phyloP scores from a whole-genome alignment of 2,888 invertebrate species.

The Odontocerum albicorne region DNA sequence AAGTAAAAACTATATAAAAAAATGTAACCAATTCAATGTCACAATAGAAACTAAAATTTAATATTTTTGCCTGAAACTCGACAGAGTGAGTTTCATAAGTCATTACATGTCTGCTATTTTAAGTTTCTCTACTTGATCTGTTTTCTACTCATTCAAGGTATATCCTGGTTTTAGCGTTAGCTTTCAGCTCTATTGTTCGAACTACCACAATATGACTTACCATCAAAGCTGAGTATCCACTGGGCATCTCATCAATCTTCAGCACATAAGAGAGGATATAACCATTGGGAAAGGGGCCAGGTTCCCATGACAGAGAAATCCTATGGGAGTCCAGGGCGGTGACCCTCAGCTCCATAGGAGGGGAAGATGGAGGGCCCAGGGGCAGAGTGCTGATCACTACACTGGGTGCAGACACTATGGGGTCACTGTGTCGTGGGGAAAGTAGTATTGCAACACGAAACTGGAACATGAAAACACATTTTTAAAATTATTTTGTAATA shows the following conservation, averaged over 20 bases:
- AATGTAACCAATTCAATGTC: too few species aligned
- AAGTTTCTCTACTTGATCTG: too few species aligned
- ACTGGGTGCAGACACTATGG: slow-evolving; percentile 73
- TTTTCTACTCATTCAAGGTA: too few species aligned
- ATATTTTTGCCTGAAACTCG: too few species aligned
- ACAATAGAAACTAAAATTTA: too few species aligned
- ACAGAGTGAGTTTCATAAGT: too few species aligned
- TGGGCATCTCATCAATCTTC: slow-evolving; percentile 62
- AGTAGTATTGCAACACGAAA: slow-evolving; percentile 85
- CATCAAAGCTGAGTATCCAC: slow-evolving; percentile 65
- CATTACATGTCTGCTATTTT: too few species aligned
- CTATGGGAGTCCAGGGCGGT: slow-evolving; percentile 80
- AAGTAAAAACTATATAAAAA: too few species aligned
- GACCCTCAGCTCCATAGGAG: slow-evolving; percentile 73
- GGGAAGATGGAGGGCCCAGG: slow-evolving; percentile 73
- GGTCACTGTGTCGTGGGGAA: slow-evolving; percentile 67
- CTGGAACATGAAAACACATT: slow-evolving; percentile 53
- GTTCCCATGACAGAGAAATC: slow-evolving; percentile 86
- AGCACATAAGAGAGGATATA: slow-evolving; percentile 85
- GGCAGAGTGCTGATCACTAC: slow-evolving; percentile 75
- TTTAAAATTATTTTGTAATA: too few species aligned
- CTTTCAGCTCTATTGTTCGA: too few species aligned
- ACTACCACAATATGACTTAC: too few species aligned
- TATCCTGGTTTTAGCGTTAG: too few species aligned
- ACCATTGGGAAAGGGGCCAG: slow-evolving; percentile 85